Evolutionary conservation across 2,113 vertebrate species (phyloP).

Genomic region (Emydocephalus ijimae): DNA sequence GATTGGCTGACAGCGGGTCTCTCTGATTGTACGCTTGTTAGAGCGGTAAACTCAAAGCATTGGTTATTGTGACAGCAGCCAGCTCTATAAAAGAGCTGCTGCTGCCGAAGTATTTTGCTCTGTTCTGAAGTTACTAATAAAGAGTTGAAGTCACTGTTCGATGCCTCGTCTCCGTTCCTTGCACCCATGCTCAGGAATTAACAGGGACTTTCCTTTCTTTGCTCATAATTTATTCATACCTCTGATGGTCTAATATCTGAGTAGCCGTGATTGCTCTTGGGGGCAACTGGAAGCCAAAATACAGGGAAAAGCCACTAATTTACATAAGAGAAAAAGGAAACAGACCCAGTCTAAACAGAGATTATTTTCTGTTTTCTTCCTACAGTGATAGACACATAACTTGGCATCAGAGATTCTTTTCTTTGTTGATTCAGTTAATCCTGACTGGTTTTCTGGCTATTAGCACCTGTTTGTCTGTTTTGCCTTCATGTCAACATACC

Average conservation of each 20-base stretch:
- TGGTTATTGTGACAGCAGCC: no score
- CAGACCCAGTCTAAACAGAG: no score
- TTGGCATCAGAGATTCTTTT: neutral
- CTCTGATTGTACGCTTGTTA: no score
- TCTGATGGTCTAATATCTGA: neutral
- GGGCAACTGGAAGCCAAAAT: neutral
- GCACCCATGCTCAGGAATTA: no score
- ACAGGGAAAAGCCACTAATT: neutral
- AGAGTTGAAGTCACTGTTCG: no score
- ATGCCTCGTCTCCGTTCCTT: no score
- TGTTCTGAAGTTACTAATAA: no score
- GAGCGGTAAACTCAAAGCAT: no score
- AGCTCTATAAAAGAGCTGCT: no score
- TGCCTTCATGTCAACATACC: neutral
- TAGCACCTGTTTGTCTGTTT: neutral
- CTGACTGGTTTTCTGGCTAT: neutral
- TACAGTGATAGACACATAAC: neutral
- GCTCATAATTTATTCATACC: neutral
- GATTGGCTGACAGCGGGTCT: no score
- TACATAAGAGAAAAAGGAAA: neutral
- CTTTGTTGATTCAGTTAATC: neutral
- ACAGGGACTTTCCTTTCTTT: neutral
- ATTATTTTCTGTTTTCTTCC: neutral
- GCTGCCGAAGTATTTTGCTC: no score
- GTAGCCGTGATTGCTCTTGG: no score